Percentiles rank a stretch among this genome's conserved stretches.
These are phyloP conservation scores for Neoitamus cyanurus DNA, from an alignment of 2,888 invertebrate species.

Conservation along the genomic window DNA sequence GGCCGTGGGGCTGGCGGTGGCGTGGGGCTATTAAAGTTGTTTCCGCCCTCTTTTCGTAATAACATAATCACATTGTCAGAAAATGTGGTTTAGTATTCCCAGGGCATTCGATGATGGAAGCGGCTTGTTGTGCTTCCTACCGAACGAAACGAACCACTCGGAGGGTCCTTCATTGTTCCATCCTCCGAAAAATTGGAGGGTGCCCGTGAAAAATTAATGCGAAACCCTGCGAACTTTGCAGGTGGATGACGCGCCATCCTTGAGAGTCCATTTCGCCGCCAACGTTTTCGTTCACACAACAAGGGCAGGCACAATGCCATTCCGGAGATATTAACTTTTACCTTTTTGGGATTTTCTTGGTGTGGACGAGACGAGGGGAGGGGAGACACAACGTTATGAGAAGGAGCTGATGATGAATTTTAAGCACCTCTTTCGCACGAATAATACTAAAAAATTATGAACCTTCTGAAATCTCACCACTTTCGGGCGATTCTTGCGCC, in stretches of 20 bases:
- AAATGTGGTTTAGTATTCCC: constrained; percentile 19
- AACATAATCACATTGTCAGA: constrained; percentile 32
- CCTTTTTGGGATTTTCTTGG: constrained; percentile 4
- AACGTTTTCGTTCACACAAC: not conserved
- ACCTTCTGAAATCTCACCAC: constrained; percentile 16
- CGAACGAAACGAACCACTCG: not conserved
- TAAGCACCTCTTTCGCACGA: not conserved
- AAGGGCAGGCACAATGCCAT: not conserved
- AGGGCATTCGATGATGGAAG: not conserved
- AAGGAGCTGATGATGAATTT: not conserved
- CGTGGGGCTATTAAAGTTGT: constrained; percentile 5
- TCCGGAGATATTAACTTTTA: constrained; percentile 17
- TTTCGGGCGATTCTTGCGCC: not conserved
- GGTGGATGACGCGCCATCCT: not conserved
- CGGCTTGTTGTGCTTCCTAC: not conserved
- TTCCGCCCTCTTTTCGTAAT: constrained; percentile 26
- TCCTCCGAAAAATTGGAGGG: not conserved
- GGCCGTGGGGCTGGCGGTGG: not conserved
- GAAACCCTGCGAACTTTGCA: constrained; percentile 33
- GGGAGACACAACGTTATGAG: not conserved
- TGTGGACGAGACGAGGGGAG: not conserved
- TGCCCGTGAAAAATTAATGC: constrained; percentile 13
- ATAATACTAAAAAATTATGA: constrained; percentile 33
- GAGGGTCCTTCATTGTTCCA: not conserved
- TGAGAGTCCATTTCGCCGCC: constrained; percentile 20